Percentiles rank a stretch among this genome's conserved stretches.
Conservation (phyloP, 2,113 vertebrate genomes). For the Leptobrachium ailaonicum region DNA sequence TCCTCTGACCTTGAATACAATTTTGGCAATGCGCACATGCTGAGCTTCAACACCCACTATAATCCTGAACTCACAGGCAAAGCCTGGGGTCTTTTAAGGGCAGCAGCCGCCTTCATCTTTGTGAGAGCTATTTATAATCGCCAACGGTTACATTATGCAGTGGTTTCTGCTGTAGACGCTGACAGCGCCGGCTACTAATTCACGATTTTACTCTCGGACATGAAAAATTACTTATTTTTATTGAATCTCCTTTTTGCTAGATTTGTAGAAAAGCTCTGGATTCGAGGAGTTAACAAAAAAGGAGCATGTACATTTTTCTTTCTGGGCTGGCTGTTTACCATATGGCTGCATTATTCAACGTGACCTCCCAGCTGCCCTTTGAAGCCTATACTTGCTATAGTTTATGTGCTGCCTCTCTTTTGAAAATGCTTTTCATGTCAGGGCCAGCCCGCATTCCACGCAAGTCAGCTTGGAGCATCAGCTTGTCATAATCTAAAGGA, state of each 20-base stretch:
- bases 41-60: constrained; percentile 31
- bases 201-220: neutral
- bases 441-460: constrained; percentile 35
- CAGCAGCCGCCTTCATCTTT: constrained; percentile 16
- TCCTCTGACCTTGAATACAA: constrained; percentile 46
- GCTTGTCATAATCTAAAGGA: constrained; percentile 32
- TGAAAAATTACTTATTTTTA: too few species aligned
- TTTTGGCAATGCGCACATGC: constrained; percentile 46
- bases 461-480: constrained; percentile 27
- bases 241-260: too few species aligned
- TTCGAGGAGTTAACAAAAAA: too few species aligned
- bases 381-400: constrained; percentile 12
- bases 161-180: neutral
- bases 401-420: neutral
- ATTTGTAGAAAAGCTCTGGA: too few species aligned
- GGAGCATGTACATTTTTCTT: too few species aligned
- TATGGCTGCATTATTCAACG: neutral
- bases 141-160: constrained; percentile 6
- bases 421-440: constrained; percentile 30
- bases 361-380: constrained; percentile 5
- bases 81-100: constrained; percentile 46
- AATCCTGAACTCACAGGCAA: constrained; percentile 48
- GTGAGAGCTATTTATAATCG: constrained; percentile 25
- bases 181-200: neutral
- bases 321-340: neutral